Evolutionary conservation across 2,797 vertebrate species (phyloP).

Genomic region (Alfaro cultratus): DNA sequence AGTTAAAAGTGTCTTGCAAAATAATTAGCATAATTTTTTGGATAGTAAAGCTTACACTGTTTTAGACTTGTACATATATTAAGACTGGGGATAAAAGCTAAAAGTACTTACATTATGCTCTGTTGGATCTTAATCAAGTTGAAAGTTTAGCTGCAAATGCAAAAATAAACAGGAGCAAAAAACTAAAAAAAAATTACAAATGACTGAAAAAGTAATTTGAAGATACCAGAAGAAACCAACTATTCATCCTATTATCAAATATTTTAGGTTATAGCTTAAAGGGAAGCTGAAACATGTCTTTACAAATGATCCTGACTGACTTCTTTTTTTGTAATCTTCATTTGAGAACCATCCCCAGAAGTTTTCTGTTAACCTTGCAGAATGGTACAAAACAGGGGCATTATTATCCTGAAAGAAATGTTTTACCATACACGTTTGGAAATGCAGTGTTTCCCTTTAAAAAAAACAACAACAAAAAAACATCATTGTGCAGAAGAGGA

Average conservation of each 20-base stretch:
- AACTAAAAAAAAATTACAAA: background rate
- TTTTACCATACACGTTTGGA: background rate
- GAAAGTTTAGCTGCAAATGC: background rate
- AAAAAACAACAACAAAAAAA: background rate
- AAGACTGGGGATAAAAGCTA: background rate
- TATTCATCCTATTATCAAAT: background rate
- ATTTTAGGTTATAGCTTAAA: background rate
- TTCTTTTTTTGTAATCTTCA: background rate
- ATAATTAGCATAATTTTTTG: background rate
- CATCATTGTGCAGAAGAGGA: background rate
- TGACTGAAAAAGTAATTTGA: background rate
- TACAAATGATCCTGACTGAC: background rate
- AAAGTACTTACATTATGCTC: background rate
- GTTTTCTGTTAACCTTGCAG: background rate
- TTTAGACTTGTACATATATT: background rate
- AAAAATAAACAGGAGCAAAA: background rate
- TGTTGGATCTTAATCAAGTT: background rate
- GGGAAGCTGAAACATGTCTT: background rate
- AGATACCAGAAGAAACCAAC: background rate
- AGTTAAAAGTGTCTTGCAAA: conserved; percentile 24
- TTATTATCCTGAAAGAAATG: background rate
- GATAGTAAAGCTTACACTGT: background rate
- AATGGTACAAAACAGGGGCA: background rate
- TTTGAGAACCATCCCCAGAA: background rate
- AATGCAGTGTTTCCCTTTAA: background rate